phyloP scores from a whole-genome alignment of 2,797 vertebrate genomes.

The Sebastes minor region DNA sequence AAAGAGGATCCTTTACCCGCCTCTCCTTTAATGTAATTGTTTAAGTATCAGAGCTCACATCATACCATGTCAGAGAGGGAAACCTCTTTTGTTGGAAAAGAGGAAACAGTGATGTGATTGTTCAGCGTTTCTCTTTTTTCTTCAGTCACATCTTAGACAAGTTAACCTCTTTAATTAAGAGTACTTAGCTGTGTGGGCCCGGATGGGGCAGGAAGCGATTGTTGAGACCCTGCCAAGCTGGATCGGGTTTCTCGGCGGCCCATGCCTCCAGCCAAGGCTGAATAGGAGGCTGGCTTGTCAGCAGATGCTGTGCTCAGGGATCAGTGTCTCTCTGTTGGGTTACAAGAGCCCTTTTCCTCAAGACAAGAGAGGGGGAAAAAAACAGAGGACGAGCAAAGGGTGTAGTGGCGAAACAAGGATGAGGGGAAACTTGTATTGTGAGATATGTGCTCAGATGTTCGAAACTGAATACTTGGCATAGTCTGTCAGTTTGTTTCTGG shows the following conservation, averaged over 20 bases:
- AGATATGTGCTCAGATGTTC: constrained; percentile 76
- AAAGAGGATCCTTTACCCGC: constrained; percentile 68
- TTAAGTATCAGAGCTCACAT: constrained; percentile 76
- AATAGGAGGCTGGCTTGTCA: constrained; percentile 87
- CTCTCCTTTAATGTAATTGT: constrained; percentile 76
- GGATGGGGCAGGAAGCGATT: constrained; percentile 84
- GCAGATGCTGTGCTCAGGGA: constrained; percentile 86
- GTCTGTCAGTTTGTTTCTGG: constrained; percentile 78
- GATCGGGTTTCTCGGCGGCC: constrained; percentile 83
- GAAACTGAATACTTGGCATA: constrained; percentile 78
- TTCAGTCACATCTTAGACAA: constrained; percentile 82
- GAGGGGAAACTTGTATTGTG: constrained; percentile 73
- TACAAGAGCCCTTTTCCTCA: constrained; percentile 78
- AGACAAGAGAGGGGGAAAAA: constrained; percentile 68
- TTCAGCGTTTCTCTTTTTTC: constrained; percentile 60
- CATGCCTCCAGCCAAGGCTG: constrained; percentile 79
- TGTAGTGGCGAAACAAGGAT: constrained; percentile 71
- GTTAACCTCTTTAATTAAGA: constrained; percentile 85
- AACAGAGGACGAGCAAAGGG: constrained; percentile 66
- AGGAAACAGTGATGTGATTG: constrained; percentile 81
- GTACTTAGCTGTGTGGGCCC: constrained; percentile 80
- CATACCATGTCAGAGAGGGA: constrained; percentile 68
- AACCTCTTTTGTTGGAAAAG: constrained; percentile 69
- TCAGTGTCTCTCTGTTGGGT: constrained; percentile 80
- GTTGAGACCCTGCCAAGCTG: constrained; percentile 81